A percentile compares a stretch with the other conserved stretches of the same genome.
Conservation (phyloP, 2,797 vertebrate species). For the Diceros bicornis region DNA sequence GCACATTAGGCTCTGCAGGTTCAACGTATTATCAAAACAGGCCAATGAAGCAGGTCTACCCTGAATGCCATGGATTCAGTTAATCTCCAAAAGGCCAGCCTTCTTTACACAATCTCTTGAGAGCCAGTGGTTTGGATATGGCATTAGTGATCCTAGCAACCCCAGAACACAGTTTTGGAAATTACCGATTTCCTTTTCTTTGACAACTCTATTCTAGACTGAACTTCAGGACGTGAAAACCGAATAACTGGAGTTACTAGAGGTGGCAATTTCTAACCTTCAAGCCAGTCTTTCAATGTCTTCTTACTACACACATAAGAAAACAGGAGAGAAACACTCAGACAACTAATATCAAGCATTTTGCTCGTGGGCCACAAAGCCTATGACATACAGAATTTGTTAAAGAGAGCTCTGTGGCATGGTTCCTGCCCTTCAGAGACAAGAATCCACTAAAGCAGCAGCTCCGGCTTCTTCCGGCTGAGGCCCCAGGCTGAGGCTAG, state of each 20-base stretch:
- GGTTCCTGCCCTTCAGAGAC: neutral
- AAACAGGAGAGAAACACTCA: slow-evolving; percentile 8
- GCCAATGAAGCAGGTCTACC: neutral
- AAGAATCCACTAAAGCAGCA: neutral
- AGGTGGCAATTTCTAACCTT: slow-evolving; percentile 25
- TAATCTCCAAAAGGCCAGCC: neutral
- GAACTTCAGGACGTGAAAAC: neutral
- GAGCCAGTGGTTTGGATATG: neutral
- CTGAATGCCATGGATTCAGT: neutral
- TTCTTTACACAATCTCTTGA: neutral
- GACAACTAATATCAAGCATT: neutral
- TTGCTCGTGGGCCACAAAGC: neutral
- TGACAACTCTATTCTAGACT: neutral
- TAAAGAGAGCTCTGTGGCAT: neutral
- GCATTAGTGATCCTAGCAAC: neutral
- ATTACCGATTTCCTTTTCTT: neutral
- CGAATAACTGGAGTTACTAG: neutral
- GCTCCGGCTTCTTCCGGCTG: neutral
- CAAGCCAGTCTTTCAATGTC: neutral
- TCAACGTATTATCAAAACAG: neutral
- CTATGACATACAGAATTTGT: neutral
- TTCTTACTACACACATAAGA: neutral
- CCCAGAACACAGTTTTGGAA: neutral
- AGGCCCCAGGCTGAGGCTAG: neutral
- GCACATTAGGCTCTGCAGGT: neutral